Evolutionary conservation across 37 sponge, comb jelly and placozoan species (phyloP), one percentile per base, ranked within the genome.

Genomic region (Geodia barretti): DNA sequence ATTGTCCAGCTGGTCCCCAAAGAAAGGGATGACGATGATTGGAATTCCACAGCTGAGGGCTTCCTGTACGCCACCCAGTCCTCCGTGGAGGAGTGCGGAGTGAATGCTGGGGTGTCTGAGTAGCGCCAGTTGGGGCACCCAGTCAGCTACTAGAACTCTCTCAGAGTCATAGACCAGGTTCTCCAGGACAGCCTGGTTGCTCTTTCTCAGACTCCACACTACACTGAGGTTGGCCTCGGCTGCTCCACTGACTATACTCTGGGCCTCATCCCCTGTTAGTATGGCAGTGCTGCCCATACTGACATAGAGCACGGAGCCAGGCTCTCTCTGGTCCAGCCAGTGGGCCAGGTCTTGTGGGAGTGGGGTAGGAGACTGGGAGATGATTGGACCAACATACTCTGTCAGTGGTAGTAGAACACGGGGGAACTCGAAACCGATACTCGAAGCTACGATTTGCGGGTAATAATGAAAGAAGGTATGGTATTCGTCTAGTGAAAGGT

Each of bases 21-120:
- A 62, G 0, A 25, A 0, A 2, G 91, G 87, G 0, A 86, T 0
- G 20, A 66, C 41, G 42, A 91, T 75, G 42, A 91, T 64, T n/a
- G 87, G 91, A 17, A 86, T 78, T 67, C 79, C 86, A 42, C 60
- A 76, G n/a, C 30, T 25, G 5, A 91, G 75, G 20, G 92, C 92
- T 61, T 91, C 92, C 41, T 83, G 64, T 3, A 91, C 9, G 5
- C 92, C 92, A 70, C 70, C 70, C 24, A 83, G 26, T 39, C 92
- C 92, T 39, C 92, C 78, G 61, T 91, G 92, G 28, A 91, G 75
- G n/a, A 87, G 72, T 29, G 92, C 87, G 32, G 74, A 39, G 21
- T 40, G 28, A 4, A 83, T 79, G 4, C 79, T 41, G 31, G 47
- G 37, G 70, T 84, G 85, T 9, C 41, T 31, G 8, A 91, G 76